Conservation (phyloP, 2,888 invertebrate genomes). For the Diogma glabrata region DNA sequence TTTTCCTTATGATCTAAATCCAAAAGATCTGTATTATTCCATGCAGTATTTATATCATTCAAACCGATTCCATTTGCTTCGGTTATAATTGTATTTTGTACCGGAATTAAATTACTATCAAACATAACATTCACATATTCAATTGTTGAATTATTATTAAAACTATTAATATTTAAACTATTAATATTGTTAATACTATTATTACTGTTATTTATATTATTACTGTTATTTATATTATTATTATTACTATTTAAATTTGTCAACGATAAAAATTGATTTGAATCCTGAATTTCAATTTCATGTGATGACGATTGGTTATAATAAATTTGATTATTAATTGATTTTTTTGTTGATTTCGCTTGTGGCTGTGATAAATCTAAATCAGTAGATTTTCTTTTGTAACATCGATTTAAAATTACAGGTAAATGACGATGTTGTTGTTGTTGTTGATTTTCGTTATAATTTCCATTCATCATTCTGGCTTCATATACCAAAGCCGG, state of each 20-base stretch:
- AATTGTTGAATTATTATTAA: slow-evolving; percentile 14
- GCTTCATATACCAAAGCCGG: slow-evolving; percentile 4
- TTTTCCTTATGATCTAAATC: slow-evolving; percentile 31
- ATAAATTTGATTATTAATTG: background rate
- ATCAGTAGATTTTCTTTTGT: slow-evolving; percentile 2
- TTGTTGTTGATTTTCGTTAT: background rate
- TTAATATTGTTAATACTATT: background rate
- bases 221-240: slow-evolving; percentile 1
- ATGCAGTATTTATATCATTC: slow-evolving; percentile 13
- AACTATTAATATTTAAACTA: slow-evolving; percentile 8
- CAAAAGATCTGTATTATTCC: slow-evolving; percentile 31
- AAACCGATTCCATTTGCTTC: slow-evolving; percentile 14
- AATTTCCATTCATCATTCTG: background rate
- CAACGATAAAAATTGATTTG: background rate
- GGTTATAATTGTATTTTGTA: slow-evolving; percentile 13
- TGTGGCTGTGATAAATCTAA: background rate
- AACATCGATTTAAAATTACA: slow-evolving; percentile 5
- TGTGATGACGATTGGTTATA: background rate
- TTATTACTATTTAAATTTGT: background rate
- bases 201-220: background rate
- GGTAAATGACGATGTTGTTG: slow-evolving; percentile 4
- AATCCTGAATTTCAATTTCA: background rate
- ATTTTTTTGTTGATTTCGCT: background rate
- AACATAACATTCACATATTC: slow-evolving; percentile 22
- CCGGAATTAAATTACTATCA: slow-evolving; percentile 20